Conservation (phyloP, 2,797 vertebrate genomes). For the Apogon hyalosoma region DNA sequence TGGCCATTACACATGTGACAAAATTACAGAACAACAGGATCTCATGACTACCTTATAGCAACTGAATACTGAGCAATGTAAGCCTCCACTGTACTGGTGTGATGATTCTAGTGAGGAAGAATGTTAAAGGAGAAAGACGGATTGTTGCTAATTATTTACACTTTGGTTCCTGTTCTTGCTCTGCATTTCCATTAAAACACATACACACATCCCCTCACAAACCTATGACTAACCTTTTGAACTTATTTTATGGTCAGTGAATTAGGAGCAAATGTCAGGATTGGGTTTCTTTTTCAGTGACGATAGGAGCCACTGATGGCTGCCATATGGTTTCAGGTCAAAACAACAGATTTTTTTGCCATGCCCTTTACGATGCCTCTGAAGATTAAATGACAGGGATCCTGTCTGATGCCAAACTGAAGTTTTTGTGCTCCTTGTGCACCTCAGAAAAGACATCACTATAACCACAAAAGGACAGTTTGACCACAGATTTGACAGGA, state of each 20-base stretch:
- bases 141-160: constrained; percentile 10
- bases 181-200: background rate
- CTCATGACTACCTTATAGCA: background rate
- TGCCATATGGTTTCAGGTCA: constrained; percentile 80
- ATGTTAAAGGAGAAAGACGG: constrained; percentile 5
- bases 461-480: constrained; percentile 30
- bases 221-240: constrained; percentile 64
- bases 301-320: constrained; percentile 61
- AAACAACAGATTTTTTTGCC: constrained; percentile 66
- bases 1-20: constrained; percentile 34
- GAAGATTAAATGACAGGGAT: constrained; percentile 61
- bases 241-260: constrained; percentile 59
- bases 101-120: background rate
- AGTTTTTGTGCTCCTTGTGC: background rate
- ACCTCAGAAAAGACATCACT: constrained; percentile 11
- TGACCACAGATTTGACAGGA: constrained; percentile 33
- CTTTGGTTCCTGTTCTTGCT: background rate
- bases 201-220: background rate
- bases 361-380: constrained; percentile 38
- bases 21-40: constrained; percentile 2
- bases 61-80: background rate
- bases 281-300: constrained; percentile 68
- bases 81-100: background rate
- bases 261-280: constrained; percentile 66
- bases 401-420: constrained; percentile 11